Percentiles rank a stretch among this genome's conserved stretches.
phyloP scores from a whole-genome alignment of 2,113 vertebrate genomes.

The Parus major region DNA sequence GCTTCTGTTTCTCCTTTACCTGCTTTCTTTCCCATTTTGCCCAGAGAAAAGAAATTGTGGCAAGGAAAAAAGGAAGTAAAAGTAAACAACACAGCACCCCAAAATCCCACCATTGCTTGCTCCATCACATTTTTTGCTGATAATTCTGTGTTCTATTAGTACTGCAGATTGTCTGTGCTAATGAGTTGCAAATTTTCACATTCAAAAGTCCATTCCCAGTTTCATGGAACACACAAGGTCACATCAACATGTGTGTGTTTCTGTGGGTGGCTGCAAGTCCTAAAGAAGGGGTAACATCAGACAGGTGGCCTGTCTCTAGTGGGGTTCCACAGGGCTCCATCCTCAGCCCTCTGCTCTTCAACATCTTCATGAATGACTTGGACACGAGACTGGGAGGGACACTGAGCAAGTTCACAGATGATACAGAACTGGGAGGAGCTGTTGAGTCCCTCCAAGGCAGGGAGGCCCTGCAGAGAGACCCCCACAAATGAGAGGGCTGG shows the following conservation, averaged over 20 bases:
- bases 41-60: not conserved
- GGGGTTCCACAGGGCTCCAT: not conserved
- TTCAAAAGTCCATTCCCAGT: not conserved
- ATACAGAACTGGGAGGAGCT: not conserved
- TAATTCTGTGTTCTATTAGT: not conserved
- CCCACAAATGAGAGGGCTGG: not conserved
- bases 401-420: not conserved
- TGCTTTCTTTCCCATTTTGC: not conserved
- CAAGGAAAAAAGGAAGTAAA: not conserved
- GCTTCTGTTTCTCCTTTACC: not conserved
- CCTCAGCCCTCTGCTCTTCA: fast-evolving
- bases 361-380: not conserved
- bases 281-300: not conserved
- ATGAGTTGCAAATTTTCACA: not conserved
- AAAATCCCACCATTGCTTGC: not conserved
- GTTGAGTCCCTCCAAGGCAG: fast-evolving
- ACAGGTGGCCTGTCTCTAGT: not conserved
- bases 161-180: not conserved
- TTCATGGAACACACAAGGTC: not conserved
- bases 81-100: not conserved
- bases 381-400: not conserved
- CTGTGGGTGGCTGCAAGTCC: not conserved
- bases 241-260: not conserved
- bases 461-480: not conserved
- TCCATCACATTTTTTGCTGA: not conserved